These are phyloP conservation scores for Cydia fagiglandana DNA, from an alignment of 1,140 invertebrate species.

Conservation along the genomic window DNA sequence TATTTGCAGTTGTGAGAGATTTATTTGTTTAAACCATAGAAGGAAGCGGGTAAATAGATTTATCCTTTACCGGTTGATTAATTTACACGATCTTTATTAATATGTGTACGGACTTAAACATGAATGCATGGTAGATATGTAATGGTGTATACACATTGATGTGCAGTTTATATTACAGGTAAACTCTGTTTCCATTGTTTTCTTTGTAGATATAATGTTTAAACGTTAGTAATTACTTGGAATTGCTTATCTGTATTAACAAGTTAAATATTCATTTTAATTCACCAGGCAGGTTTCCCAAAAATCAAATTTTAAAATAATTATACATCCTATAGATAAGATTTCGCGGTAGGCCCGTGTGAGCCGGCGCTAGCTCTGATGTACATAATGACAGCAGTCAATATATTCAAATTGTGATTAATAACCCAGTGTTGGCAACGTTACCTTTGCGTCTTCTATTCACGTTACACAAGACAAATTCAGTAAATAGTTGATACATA, in stretches of 20 bases:
- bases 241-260: too few species aligned
- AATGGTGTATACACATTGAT: background rate
- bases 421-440: conserved; percentile 48
- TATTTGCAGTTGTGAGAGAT: conserved; percentile 19
- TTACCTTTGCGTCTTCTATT: conserved; percentile 25
- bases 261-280: too few species aligned
- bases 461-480: background rate
- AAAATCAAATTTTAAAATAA: background rate
- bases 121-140: background rate
- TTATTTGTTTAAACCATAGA: conserved; percentile 13
- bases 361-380: conserved; percentile 52
- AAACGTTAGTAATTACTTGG: too few species aligned
- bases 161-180: background rate
- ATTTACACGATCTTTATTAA: conserved; percentile 17
- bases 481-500: background rate
- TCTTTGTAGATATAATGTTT: background rate
- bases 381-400: conserved; percentile 58
- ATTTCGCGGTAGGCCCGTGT: conserved; percentile 52
- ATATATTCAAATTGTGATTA: conserved; percentile 70
- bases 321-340: conserved; percentile 46
- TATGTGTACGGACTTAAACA: background rate
- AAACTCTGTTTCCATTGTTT: background rate
- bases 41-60: conserved; percentile 15
- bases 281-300: background rate
- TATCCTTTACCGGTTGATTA: conserved; percentile 12